These are phyloP conservation scores for Antheraea assamensis DNA, from an alignment of 2,888 invertebrate genomes.

Conservation along the genomic window DNA sequence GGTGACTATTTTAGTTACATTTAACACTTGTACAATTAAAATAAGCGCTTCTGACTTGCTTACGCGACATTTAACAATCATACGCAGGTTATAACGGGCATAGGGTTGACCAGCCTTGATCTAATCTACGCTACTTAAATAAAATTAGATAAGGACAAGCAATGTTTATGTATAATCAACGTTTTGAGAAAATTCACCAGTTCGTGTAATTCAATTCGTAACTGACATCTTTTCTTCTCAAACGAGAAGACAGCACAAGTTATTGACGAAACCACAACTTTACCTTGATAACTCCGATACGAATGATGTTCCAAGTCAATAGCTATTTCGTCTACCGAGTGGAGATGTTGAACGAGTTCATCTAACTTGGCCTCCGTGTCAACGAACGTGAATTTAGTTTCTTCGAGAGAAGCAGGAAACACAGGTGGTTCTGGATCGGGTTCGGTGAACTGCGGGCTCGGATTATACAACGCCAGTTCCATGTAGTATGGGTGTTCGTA, in stretches of 20 bases:
- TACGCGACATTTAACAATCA: no score
- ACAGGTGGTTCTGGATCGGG: conserved; percentile 61
- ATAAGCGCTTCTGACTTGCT: no score
- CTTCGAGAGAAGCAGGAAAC: conserved; percentile 72
- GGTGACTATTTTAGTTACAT: no score
- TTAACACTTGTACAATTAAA: no score
- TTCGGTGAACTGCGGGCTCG: conserved; percentile 77
- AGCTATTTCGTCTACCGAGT: conserved; percentile 87
- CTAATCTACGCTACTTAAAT: no score
- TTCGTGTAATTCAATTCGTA: background rate
- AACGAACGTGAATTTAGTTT: conserved; percentile 87
- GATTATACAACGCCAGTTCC: conserved; percentile 89
- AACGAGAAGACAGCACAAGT: background rate
- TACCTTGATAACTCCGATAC: conserved; percentile 94
- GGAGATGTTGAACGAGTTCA: conserved; percentile 85
- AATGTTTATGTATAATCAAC: no score
- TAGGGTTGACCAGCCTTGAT: no score
- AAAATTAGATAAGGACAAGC: no score
- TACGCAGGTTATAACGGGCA: no score
- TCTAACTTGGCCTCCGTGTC: conserved; percentile 85
- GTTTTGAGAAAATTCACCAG: background rate
- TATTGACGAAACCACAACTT: background rate
- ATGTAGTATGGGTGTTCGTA: conserved; percentile 94
- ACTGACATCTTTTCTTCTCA: no score
- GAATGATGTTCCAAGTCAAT: conserved; percentile 97